Evolutionary conservation across 2,888 invertebrate species (phyloP), one percentile per base, ranked within the genome.

Genomic region (Homarus gammarus): DNA sequence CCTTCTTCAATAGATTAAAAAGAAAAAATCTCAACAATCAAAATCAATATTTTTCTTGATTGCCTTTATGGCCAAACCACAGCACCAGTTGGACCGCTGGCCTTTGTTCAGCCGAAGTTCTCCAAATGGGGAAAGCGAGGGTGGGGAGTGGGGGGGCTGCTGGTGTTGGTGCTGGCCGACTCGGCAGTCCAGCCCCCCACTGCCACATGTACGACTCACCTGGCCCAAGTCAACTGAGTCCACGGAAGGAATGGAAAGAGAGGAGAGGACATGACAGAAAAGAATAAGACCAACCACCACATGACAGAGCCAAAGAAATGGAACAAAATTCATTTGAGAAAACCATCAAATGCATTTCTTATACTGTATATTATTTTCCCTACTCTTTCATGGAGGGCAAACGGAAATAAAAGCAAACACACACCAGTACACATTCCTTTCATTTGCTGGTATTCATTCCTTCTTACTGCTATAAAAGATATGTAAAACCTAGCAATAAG

Each of bases 21-120:
- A 27, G n/a, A 8, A 70, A 33, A 38, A 51, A 68, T 22, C 27
- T 78, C 75, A 88, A 82, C 88, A 89, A 79, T 91, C 89, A 70
- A 91, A 79, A 49, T 89, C 89, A 27, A 91, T 88, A 44, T 91
- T 91, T 56, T 82, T 90, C 82, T 91, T 91, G 84, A 91, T 91
- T 56, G 91, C 91, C 56, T 91, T 90, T 64, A 91, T 91, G 77
- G 91, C 91, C 44, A 91, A 85, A 27, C 91, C 91, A 86, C 91
- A 91, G 79, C 91, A 91, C 91, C 91, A 91, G 88, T 90, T 87
- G 49, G 90, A 84, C 27, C 84, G 85, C 38, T 87, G 84, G 40
- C 90, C 90, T 56, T 89, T 87, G 56, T 84, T 78, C 79, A 87
- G 75, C 64, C 90, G 83, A n/a, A 90, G 86, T n/a, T 87, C 90